These are phyloP conservation scores for Centropus bengalensis DNA, from an alignment of 2,113 vertebrate genomes.

Conservation along the genomic window DNA sequence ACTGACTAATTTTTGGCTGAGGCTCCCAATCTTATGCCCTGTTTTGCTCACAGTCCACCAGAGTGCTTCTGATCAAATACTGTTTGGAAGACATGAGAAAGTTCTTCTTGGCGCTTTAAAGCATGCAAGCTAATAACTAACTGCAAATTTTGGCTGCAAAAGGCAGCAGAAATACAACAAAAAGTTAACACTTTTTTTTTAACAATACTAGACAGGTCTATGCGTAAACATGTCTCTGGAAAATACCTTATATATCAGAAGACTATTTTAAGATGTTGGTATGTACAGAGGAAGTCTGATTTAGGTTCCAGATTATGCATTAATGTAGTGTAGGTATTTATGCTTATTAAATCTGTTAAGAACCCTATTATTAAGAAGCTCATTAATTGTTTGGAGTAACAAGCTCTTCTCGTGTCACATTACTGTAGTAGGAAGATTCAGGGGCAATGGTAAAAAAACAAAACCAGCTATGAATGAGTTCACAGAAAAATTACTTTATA, in stretches of 20 bases:
- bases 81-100: neutral
- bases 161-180: neutral
- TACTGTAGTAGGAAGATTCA: neutral
- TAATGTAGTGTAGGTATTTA: neutral
- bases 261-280: neutral
- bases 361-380: neutral
- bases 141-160: neutral
- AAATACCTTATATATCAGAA: neutral
- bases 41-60: neutral
- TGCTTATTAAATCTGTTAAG: neutral
- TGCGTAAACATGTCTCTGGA: neutral
- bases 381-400: neutral
- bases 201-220: neutral
- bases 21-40: neutral
- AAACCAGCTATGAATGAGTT: neutral
- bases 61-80: neutral
- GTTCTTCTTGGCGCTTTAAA: neutral
- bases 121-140: neutral
- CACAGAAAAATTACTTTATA: neutral
- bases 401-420: neutral
- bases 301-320: neutral
- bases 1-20: neutral
- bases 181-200: neutral
- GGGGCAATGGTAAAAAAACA: neutral
- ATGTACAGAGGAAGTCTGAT: neutral